phyloP scores from a whole-genome alignment of 2,113 vertebrate species.

The Oryzias melastigma region DNA sequence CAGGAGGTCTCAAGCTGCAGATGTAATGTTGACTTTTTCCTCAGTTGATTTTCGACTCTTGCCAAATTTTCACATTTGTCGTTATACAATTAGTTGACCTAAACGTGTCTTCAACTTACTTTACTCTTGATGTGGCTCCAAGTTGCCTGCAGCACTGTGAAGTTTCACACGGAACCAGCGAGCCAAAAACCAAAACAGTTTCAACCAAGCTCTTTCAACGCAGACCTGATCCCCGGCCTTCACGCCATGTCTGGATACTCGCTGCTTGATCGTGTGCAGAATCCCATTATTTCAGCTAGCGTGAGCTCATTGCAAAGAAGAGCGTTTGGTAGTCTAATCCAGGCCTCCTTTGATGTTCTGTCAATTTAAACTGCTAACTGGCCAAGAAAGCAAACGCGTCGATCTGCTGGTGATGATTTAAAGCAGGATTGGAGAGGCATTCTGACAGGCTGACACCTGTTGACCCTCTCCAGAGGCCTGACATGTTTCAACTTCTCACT shows the following conservation, averaged over 20 bases:
- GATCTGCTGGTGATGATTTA: slow-evolving; percentile 37
- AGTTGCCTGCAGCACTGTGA: slow-evolving; percentile 22
- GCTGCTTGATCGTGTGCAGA: slow-evolving; percentile 21
- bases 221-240: slow-evolving; percentile 3
- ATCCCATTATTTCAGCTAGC: slow-evolving; percentile 33
- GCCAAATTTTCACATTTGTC: slow-evolving; percentile 3
- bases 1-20: slow-evolving; percentile 3
- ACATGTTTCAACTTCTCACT: slow-evolving; percentile 4
- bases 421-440: slow-evolving; percentile 12
- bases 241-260: slow-evolving; percentile 7
- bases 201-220: slow-evolving; percentile 35
- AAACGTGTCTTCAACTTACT: slow-evolving; percentile 22
- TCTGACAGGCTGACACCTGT: slow-evolving; percentile 45
- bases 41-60: background rate
- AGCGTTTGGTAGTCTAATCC: slow-evolving; percentile 21
- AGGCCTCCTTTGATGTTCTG: slow-evolving; percentile 28
- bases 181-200: slow-evolving; percentile 34
- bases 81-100: slow-evolving; percentile 15
- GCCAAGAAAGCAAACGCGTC: slow-evolving; percentile 34
- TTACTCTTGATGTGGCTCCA: slow-evolving; percentile 33
- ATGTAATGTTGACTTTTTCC: background rate
- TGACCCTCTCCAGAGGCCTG: background rate
- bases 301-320: slow-evolving; percentile 53
- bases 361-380: slow-evolving; percentile 20
- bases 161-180: slow-evolving; percentile 9